phyloP scores from a whole-genome alignment of 2,888 invertebrate species.

The Macrophya alboannulata region DNA sequence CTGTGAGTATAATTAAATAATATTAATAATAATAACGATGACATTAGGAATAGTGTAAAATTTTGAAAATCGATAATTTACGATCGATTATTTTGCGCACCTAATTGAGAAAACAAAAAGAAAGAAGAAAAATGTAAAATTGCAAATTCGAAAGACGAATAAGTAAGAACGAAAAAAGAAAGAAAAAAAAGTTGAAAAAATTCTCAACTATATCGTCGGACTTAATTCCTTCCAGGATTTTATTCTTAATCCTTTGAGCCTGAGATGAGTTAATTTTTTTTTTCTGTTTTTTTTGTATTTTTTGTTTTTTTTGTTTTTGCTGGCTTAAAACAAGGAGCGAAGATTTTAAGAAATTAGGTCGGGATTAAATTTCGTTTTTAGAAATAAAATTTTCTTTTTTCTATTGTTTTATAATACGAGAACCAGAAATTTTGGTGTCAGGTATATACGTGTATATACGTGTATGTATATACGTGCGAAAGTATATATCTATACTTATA shows the following conservation, averaged over 20 bases:
- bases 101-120: background rate
- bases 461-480: no score
- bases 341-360: background rate
- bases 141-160: background rate
- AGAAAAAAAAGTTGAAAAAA: background rate
- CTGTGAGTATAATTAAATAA: slow-evolving; percentile 77
- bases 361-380: background rate
- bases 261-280: slow-evolving; percentile 27
- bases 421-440: no score
- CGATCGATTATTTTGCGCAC: background rate
- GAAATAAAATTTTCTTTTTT: no score
- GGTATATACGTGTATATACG: no score
- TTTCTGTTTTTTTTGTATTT: background rate
- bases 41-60: background rate
- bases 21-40: background rate
- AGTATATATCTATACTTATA: background rate
- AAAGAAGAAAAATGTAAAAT: background rate
- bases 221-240: background rate
- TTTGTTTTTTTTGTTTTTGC: background rate
- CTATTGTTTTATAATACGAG: no score
- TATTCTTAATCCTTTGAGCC: slow-evolving; percentile 13
- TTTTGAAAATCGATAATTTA: background rate
- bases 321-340: background rate
- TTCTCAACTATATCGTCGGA: background rate
- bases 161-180: background rate